These are phyloP conservation scores for Pimephales promelas DNA, from an alignment of 2,113 vertebrate species.

Conservation along the genomic window DNA sequence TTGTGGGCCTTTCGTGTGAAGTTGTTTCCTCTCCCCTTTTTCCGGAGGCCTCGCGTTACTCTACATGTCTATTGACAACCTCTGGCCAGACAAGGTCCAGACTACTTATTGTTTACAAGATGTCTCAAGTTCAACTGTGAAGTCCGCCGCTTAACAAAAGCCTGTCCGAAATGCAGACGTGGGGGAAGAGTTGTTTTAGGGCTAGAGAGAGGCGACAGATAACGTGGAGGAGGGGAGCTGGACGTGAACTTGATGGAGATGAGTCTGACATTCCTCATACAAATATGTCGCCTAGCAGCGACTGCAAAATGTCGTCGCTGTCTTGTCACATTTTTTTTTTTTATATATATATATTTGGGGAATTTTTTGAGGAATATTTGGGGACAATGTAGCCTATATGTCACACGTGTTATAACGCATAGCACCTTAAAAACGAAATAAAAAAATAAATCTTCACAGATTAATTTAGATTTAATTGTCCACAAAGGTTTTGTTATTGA, in stretches of 20 bases:
- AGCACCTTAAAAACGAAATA: not conserved
- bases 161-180: conserved; percentile 65
- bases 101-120: conserved; percentile 79
- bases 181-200: conserved; percentile 56
- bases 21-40: conserved; percentile 47
- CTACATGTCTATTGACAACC: conserved; percentile 56
- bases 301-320: not conserved
- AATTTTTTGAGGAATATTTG: too few relatives aligned
- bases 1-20: conserved; percentile 51
- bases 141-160: conserved; percentile 69
- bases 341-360: too few relatives aligned
- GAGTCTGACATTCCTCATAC: conserved; percentile 32
- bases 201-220: conserved; percentile 22
- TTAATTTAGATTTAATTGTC: not conserved
- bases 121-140: conserved; percentile 85
- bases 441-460: not conserved
- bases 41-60: conserved; percentile 21
- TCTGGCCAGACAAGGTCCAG: conserved; percentile 77
- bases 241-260: conserved; percentile 62
- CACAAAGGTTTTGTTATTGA: not conserved
- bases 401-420: not conserved
- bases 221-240: conserved; percentile 41
- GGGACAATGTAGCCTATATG: not conserved
- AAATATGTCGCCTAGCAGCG: not conserved
- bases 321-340: not conserved